Evolutionary conservation across 2,797 vertebrate species (phyloP).

Genomic region (Neostethus bicornis): DNA sequence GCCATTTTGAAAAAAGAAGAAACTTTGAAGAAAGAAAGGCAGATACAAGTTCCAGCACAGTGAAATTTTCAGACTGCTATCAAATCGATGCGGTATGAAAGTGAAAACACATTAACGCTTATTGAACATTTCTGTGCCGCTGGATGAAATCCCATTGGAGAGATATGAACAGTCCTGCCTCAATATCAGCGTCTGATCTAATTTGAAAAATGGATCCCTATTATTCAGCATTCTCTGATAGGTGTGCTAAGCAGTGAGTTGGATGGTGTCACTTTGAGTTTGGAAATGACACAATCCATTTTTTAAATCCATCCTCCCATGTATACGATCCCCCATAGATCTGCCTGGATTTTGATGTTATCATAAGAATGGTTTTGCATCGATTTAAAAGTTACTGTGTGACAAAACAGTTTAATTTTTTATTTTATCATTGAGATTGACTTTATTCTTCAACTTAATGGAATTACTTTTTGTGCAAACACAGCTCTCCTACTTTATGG

Average conservation of each 20-base stretch:
- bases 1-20: constrained; percentile 3
- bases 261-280: constrained; percentile 64
- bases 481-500: constrained; percentile 62
- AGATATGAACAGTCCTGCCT: constrained; percentile 59
- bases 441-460: constrained; percentile 69
- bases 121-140: constrained; percentile 58
- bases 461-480: constrained; percentile 80
- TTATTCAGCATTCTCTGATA: constrained; percentile 64
- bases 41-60: constrained; percentile 38
- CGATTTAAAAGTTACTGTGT: constrained; percentile 30
- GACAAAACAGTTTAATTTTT: constrained; percentile 32
- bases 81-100: constrained; percentile 50
- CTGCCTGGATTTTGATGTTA: constrained; percentile 49
- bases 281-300: constrained; percentile 51
- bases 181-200: constrained; percentile 70
- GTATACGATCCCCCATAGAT: constrained; percentile 48
- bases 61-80: constrained; percentile 40
- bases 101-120: constrained; percentile 64
- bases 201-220: constrained; percentile 73
- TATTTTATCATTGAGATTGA: constrained; percentile 64
- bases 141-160: constrained; percentile 61
- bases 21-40: constrained; percentile 22
- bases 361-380: constrained; percentile 45
- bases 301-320: constrained; percentile 40
- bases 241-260: constrained; percentile 32